These are phyloP conservation scores for Chelidonichthys spinosus DNA, from an alignment of 2,797 vertebrate species.

Conservation along the genomic window DNA sequence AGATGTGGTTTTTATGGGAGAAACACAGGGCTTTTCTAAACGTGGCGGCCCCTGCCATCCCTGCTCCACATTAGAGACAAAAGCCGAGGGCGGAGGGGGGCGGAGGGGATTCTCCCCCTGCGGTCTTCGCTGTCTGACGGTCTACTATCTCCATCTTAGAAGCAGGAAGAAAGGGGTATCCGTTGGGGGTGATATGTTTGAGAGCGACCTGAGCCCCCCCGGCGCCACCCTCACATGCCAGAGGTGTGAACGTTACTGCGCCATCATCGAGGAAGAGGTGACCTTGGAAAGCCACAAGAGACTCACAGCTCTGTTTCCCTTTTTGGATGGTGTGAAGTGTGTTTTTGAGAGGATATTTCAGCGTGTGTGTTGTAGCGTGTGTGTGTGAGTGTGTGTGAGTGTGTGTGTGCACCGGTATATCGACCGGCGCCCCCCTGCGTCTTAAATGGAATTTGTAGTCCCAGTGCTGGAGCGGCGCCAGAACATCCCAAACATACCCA, in stretches of 20 bases:
- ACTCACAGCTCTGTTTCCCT: conserved; percentile 11
- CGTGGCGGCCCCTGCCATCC: conserved; percentile 59
- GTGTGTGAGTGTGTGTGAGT: not conserved
- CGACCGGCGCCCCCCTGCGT: conserved; percentile 16
- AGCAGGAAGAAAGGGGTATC: conserved; percentile 8
- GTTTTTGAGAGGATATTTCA: conserved; percentile 20
- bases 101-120: conserved; percentile 56
- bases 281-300: conserved; percentile 65
- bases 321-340: conserved; percentile 10
- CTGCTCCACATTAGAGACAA: conserved; percentile 71
- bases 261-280: conserved; percentile 40
- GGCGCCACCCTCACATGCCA: conserved; percentile 13
- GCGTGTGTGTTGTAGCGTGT: not conserved
- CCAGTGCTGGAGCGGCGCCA: conserved; percentile 30
- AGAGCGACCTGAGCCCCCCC: conserved; percentile 29
- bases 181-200: conserved; percentile 15
- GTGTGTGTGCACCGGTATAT: not conserved
- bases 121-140: conserved; percentile 30
- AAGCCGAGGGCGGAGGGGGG: conserved; percentile 43
- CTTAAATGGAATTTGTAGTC: conserved; percentile 57
- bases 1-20: conserved; percentile 82
- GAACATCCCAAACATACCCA: conserved; percentile 54
- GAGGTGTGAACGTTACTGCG: conserved; percentile 46
- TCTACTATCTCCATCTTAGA: conserved; percentile 36
- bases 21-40: conserved; percentile 79